These are phyloP conservation scores for Panthera tigris DNA, from an alignment of 2,113 vertebrate genomes.

Conservation along the genomic window DNA sequence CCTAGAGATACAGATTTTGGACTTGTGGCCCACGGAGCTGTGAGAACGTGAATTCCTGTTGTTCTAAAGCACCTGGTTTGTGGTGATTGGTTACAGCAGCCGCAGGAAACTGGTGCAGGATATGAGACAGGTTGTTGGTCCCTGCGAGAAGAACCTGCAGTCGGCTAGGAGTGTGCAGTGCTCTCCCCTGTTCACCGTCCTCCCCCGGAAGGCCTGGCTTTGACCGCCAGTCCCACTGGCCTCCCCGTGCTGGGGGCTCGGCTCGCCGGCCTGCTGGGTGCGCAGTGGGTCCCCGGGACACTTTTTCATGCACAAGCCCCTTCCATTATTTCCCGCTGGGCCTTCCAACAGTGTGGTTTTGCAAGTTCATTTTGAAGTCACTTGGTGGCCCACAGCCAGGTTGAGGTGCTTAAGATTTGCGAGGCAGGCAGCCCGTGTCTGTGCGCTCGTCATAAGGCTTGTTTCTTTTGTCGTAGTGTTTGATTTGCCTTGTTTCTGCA, in stretches of 20 bases:
- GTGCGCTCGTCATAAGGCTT: background rate
- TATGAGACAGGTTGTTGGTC: background rate
- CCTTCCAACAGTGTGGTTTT: background rate
- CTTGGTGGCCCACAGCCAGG: rapidly evolving
- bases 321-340: background rate
- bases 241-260: background rate
- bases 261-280: background rate
- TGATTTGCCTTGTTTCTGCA: background rate
- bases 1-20: background rate
- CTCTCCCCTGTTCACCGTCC: no score
- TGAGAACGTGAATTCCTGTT: background rate
- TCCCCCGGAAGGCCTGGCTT: background rate
- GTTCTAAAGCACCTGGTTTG: background rate
- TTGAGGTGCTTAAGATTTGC: background rate
- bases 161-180: rapidly evolving
- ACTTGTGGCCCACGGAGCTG: no score
- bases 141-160: background rate
- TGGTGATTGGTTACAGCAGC: background rate
- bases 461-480: background rate
- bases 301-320: no score
- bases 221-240: background rate
- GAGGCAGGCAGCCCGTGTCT: background rate
- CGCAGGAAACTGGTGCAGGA: background rate
- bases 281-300: background rate
- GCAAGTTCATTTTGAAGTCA: background rate